Percentiles rank a stretch among this genome's conserved stretches.
phyloP scores from a whole-genome alignment of 2,888 invertebrate genomes.

The Hymenopus coronatus region DNA sequence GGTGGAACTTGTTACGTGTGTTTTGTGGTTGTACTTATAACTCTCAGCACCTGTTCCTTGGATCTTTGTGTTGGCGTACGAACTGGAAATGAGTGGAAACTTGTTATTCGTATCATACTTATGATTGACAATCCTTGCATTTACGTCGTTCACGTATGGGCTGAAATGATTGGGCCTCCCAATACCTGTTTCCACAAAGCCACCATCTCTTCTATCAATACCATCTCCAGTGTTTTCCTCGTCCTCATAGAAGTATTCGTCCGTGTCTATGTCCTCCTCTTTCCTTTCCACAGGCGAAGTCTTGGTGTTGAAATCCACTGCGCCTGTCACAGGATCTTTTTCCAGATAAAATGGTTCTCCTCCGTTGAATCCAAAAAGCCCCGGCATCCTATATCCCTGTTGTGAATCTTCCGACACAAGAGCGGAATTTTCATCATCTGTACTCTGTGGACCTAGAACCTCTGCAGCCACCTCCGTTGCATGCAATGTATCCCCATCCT shows the following conservation, averaged over 20 bases:
- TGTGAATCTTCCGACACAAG: background rate
- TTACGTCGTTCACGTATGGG: slow-evolving; percentile 24
- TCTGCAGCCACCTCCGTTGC: background rate
- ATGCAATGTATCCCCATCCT: background rate
- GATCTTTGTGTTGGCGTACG: slow-evolving; percentile 69
- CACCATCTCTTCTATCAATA: slow-evolving; percentile 49
- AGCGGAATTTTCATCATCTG: background rate
- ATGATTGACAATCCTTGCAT: slow-evolving; percentile 9
- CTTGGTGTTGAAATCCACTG: slow-evolving; percentile 59
- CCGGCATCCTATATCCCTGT: slow-evolving; percentile 19
- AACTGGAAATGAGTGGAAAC: slow-evolving; percentile 67
- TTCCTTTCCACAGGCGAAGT: slow-evolving; percentile 40
- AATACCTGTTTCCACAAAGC: slow-evolving; percentile 44
- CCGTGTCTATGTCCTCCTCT: slow-evolving; percentile 36
- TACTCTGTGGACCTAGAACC: background rate
- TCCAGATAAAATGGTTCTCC: slow-evolving; percentile 68
- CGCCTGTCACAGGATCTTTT: slow-evolving; percentile 65
- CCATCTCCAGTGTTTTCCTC: slow-evolving; percentile 36
- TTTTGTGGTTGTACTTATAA: slow-evolving; percentile 21
- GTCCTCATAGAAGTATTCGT: slow-evolving; percentile 39
- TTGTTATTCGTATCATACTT: slow-evolving; percentile 43
- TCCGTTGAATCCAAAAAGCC: slow-evolving; percentile 57
- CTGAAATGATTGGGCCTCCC: slow-evolving; percentile 56
- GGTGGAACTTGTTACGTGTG: slow-evolving; percentile 25
- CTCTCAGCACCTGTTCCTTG: slow-evolving; percentile 51